Conservation (phyloP, 2,888 invertebrate genomes). For the Acleris emargana region DNA sequence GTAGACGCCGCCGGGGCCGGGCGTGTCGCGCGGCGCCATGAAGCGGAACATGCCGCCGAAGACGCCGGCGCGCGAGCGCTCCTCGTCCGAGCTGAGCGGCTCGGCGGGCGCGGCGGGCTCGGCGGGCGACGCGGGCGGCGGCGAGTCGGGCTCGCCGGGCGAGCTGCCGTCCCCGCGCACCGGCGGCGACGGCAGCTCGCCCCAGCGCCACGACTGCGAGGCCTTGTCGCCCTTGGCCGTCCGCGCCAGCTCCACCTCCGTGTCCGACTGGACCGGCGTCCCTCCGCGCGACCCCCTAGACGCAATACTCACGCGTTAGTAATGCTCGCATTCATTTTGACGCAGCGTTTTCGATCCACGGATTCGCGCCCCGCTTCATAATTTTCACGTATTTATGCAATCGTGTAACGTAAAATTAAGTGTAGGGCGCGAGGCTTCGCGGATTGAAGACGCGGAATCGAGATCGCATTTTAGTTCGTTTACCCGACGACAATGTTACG, state of each 20-base stretch:
- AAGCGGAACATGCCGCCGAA: constrained; percentile 96
- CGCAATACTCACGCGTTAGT: not conserved
- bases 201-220: constrained; percentile 94
- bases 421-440: not conserved
- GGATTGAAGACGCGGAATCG: not conserved
- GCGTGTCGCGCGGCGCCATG: constrained; percentile 84
- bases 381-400: no score
- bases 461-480: constrained; percentile 6
- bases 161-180: constrained; percentile 56
- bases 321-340: no score
- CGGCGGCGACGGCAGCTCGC: constrained; percentile 89
- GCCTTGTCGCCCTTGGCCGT: constrained; percentile 72
- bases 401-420: no score
- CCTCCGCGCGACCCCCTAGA: constrained; percentile 86
- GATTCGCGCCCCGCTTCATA: no score
- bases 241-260: constrained; percentile 92
- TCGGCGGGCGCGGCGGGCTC: constrained; percentile 67
- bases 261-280: constrained; percentile 96
- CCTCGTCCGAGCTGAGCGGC: constrained; percentile 80
- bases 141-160: constrained; percentile 47
- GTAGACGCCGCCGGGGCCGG: constrained; percentile 92
- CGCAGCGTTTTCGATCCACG: no score
- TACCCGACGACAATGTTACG: constrained; percentile 21
- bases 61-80: constrained; percentile 86
- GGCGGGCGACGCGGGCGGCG: constrained; percentile 57